These are phyloP conservation scores for Ianthella basta DNA, from an alignment of 37 sponge, comb jelly and placozoan genomes.

Conservation along the genomic window DNA sequence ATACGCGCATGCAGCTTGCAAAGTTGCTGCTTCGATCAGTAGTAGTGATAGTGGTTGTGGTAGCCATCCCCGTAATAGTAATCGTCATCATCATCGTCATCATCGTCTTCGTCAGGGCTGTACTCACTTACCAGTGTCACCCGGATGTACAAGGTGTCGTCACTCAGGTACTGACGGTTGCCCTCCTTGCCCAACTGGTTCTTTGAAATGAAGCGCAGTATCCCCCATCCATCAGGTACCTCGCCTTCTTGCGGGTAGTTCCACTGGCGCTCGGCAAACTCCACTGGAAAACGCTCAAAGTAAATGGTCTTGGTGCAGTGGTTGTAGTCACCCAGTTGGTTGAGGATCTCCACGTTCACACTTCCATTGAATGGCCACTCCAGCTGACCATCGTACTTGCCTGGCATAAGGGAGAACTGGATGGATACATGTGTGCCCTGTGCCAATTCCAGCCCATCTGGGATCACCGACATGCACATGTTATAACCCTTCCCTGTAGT, in stretches of 20 bases:
- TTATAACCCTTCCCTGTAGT: background rate
- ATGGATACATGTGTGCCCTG: background rate
- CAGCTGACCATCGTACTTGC: background rate
- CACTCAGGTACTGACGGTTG: background rate
- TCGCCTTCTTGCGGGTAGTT: background rate
- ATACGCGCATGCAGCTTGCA: too few species aligned
- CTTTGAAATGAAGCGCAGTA: background rate
- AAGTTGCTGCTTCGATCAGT: too few species aligned
- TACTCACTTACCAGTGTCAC: background rate
- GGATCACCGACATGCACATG: background rate
- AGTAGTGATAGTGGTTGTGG: too few species aligned
- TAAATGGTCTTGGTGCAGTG: background rate
- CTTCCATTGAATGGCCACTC: background rate
- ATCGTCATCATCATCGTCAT: too few species aligned
- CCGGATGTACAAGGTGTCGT: background rate
- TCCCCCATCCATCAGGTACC: background rate
- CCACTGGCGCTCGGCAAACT: background rate
- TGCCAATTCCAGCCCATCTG: background rate
- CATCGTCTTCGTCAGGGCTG: background rate
- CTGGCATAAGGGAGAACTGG: background rate
- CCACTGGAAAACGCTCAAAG: background rate
- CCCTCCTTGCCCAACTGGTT: background rate
- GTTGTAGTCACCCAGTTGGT: background rate
- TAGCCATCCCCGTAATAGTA: too few species aligned
- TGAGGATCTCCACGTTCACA: background rate